Base-by-base conservation (phyloP, 2,888 invertebrate species). In the Proisotoma minuta region DNA sequence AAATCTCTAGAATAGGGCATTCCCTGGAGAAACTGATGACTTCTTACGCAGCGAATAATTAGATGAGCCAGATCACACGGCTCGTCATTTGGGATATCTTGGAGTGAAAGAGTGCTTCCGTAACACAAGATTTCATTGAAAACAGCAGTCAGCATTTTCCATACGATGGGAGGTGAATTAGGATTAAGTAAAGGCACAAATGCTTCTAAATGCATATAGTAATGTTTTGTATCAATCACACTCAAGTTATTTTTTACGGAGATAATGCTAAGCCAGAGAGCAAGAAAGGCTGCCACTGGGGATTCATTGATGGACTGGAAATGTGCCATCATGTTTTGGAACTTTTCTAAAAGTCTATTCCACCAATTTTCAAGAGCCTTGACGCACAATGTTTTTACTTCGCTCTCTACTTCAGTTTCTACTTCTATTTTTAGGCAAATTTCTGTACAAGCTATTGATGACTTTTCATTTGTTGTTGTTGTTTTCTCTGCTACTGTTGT, bases 111-210 rank as follows among this genome's bases (percentile, higher is more conserved):
- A 29, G 93, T 93, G 69, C 91, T 92, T 2, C 92, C 92, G 77
- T 93, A 93, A 78, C 93, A 93, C 57, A 93, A 78, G 8, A 92
- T 91, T 79, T 93, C 92, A 77, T 92, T 92, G 74, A 92, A 91
- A 29, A 93, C 80, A 73, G 88, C 88, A 65, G 93, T 78, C 75
- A 92, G 81, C 78, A 91, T 90, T 74, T 88, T 86, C 84, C 92
- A 92, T 72, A 92, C 85, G 52, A 90, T 83, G 66, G 88, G 85
- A 0, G 91, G 88, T n/a, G 92, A 79, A 10, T 69, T 62, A 71
- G 84, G 81, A 60, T 84, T 85, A 60, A 88, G 77, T 64, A 87
- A 79, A 63, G 86, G 83, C 15, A 89, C 88, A 78, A 92, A 88
- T 74, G 86, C 85, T 73, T 91, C 88, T 71, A 92, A 78, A 76